Evolutionary conservation across 2,113 vertebrate genomes (phyloP), one percentile per base, ranked within the genome.

Genomic region (Reinhardtius hippoglossoides): DNA sequence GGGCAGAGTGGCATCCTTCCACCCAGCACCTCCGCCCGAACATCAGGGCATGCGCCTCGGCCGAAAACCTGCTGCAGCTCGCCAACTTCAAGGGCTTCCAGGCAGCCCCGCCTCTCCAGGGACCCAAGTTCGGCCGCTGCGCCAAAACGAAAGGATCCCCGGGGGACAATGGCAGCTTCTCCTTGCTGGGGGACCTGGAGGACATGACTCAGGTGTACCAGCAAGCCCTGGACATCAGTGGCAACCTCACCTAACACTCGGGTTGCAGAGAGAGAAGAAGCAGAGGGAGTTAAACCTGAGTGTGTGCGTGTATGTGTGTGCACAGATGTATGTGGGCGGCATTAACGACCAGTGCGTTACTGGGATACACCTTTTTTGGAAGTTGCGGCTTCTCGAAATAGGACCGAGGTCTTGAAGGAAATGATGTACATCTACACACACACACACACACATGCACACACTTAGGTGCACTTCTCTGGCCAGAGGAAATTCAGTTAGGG

Each of bases 171-270:
- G 93, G 94, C 90, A 98, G 97, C 94, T 99, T 99, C 95, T 98
- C 97, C 76, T 93, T 98, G 91, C 95, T 98, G 75, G 93, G 95
- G 52, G 97, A 99, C 91, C 95, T 99, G 96, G 97, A 99, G 79
- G 97, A 99, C 50, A 96, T 98, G 94, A 98, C 97, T 96, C 98
- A 98, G 95, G 97, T 99, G 88, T 99, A 99, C 91, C 97, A 99
- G 93, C 97, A 98, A 93, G 97, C 97, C 85, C 94, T 98, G 87
- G 97, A 97, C 92, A 98, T 99, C 88, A 97, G 96, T 92, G 96
- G 93, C 94, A 97, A 96, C 76, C 95, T 98, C 88, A 97, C 85
- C 65, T 89, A 91, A 85, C 60, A 80, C 73, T 66, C 7, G 67
- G 84, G 87, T 72, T 80, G 84, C 74, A 87, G 59, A 71, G 69